Base-by-base conservation (phyloP, 2,797 vertebrate species). In the Otolemur crassicaudatus region DNA sequence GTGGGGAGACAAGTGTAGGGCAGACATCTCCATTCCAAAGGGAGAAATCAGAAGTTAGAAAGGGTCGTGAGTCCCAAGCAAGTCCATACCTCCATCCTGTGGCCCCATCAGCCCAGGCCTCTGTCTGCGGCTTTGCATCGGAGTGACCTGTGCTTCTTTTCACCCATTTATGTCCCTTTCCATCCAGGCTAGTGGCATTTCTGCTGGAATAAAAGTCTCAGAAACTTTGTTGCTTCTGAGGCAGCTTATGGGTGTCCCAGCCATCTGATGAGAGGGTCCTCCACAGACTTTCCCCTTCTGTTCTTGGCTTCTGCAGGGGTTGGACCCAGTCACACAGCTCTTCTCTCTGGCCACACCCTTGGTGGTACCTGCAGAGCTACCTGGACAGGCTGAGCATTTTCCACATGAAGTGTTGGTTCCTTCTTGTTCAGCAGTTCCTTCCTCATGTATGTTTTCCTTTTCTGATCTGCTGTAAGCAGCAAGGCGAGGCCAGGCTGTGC, bases 71-170 rank as follows among this genome's bases (percentile, higher is more conserved):
- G 34, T 76, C 20, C 73, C 22, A 61, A 23, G 27, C 12, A 31
- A 5, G 20, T 65, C 69, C 43, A 43, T 9, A 10, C 10, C 14
- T 23, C 16, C 49, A 53, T 53, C 49, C 49, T 53, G 49, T 53
- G 49, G 0, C 27, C 20, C 8, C 3, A 7, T 17, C 34, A 2
- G 5, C 53, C 34, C n/a, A 1, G 14, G 65, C 90, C 19, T 43
- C 81, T 90, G 0, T 4, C 92, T 1, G 77, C 0, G 2, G 17
- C 22, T 25, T 37, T 82, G 61, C 43, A 53, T 0, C 34, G 0
- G 34, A 34, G 37, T 61, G 7, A 2, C 75, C 5, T 11, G 13
- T 2, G 29, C 80, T 65, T 16, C 29, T 31, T n/a, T n/a, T 8
- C 7, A 0, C 65, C n/a, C 2, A 31, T n/a, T 29, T 17, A 31